These are phyloP conservation scores for Campylomormyrus numenius DNA, from an alignment of 2,113 vertebrate species.

Conservation along the genomic window DNA sequence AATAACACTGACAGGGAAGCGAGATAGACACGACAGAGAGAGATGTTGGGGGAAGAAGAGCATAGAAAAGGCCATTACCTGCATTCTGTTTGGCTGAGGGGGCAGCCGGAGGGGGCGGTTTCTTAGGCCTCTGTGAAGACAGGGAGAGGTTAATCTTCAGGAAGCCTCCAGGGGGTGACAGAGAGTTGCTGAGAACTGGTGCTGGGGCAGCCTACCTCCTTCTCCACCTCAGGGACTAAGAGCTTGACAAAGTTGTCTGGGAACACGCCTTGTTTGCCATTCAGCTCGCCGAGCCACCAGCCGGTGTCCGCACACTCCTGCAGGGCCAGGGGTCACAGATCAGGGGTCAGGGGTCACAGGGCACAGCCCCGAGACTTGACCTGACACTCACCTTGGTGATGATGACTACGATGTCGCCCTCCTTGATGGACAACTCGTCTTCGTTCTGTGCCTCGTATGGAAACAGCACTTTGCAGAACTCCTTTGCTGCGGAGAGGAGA, in stretches of 20 bases:
- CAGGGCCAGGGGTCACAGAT: neutral
- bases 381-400: conserved; percentile 77
- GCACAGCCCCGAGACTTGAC: neutral
- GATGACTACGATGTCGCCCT: conserved; percentile 88
- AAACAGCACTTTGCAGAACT: conserved; percentile 95
- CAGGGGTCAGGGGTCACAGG: neutral
- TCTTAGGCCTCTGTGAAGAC: conserved; percentile 89
- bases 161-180: neutral
- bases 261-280: conserved; percentile 83
- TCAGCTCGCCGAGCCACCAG: conserved; percentile 95
- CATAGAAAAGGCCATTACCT: conserved; percentile 60
- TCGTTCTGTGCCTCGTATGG: conserved; percentile 93
- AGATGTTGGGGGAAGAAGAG: neutral
- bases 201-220: conserved; percentile 65
- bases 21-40: neutral
- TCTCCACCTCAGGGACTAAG: conserved; percentile 82
- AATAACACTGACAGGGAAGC: neutral
- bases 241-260: conserved; percentile 98
- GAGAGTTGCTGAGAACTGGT: neutral
- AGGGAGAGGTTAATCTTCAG: conserved; percentile 24
- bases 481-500: conserved; percentile 68
- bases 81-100: conserved; percentile 75
- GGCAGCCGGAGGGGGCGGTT: conserved; percentile 87
- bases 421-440: conserved; percentile 91
- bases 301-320: conserved; percentile 93